Conservation (phyloP, 2,113 vertebrate species). For the Puntigrus tetrazona region DNA sequence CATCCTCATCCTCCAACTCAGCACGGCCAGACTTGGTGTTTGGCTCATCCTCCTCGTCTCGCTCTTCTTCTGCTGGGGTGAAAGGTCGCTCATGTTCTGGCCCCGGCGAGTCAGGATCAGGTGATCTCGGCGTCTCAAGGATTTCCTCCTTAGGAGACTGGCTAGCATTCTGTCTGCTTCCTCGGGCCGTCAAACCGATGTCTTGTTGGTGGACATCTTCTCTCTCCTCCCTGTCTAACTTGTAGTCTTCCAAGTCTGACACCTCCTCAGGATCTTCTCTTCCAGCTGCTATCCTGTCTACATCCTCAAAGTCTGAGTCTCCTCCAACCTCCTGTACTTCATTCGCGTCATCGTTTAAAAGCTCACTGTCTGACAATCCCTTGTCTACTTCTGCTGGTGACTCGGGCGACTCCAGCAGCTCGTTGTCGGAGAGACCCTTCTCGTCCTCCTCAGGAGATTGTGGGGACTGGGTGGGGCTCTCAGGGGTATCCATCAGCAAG, state of each 20-base stretch:
- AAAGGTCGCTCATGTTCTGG: conserved; percentile 72
- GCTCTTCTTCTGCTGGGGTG: conserved; percentile 52
- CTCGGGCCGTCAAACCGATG: conserved; percentile 71
- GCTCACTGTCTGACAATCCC: conserved; percentile 71
- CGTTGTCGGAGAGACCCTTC: conserved; percentile 72
- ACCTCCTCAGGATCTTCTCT: conserved; percentile 66
- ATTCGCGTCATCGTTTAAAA: conserved; percentile 68
- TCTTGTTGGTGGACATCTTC: conserved; percentile 69
- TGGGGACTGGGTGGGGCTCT: conserved; percentile 88
- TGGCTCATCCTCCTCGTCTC: conserved; percentile 47
- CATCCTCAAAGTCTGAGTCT: conserved; percentile 64
- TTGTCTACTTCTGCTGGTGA: conserved; percentile 77
- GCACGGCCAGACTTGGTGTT: conserved; percentile 30
- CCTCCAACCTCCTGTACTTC: conserved; percentile 57
- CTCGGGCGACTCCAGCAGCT: conserved; percentile 75
- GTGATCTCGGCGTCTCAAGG: conserved; percentile 80
- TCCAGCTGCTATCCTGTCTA: conserved; percentile 34
- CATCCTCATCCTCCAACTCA: conserved; percentile 50
- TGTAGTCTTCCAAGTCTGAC: conserved; percentile 79
- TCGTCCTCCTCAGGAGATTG: conserved; percentile 84
- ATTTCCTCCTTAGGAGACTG: conserved; percentile 71
- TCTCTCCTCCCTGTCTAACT: conserved; percentile 70
- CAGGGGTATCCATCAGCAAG: conserved; percentile 87
- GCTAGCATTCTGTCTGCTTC: conserved; percentile 71
- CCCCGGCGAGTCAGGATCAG: conserved; percentile 78